These are phyloP conservation scores for Rhinoptilus africanus DNA, from an alignment of 2,113 vertebrate genomes.

Conservation along the genomic window DNA sequence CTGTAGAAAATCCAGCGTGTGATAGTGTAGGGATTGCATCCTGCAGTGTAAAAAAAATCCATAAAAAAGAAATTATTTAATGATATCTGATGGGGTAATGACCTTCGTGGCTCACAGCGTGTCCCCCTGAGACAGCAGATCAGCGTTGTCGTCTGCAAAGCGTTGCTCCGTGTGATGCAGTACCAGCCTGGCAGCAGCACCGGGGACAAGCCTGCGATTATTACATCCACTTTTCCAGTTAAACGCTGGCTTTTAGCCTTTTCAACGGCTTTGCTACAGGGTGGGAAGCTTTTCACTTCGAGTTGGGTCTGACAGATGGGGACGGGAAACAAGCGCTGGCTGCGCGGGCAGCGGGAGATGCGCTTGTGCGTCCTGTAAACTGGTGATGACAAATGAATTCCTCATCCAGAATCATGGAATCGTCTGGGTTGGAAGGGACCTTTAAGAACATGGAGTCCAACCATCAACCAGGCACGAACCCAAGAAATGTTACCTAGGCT, in stretches of 20 bases:
- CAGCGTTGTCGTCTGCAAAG: not conserved
- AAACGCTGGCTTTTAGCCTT: not conserved
- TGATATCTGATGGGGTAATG: not conserved
- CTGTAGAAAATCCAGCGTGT: rapidly evolving
- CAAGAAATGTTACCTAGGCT: not conserved
- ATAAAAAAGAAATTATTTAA: not conserved
- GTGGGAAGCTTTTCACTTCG: not conserved
- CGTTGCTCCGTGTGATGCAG: not conserved
- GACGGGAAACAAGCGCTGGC: no score
- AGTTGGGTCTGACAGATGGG: not conserved
- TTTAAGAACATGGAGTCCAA: not conserved
- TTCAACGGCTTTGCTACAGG: not conserved
- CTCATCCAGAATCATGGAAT: not conserved
- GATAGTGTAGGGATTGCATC: not conserved
- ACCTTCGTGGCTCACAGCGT: rapidly evolving
- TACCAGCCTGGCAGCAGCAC: rapidly evolving
- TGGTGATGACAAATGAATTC: not conserved
- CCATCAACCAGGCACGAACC: not conserved
- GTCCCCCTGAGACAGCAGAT: not conserved
- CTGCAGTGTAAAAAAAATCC: not conserved
- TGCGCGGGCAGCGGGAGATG: no score
- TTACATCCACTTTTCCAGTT: not conserved
- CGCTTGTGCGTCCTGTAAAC: not conserved
- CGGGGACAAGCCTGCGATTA: not conserved
- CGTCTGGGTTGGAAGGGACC: not conserved